These are phyloP conservation scores for Muntiacus muntjak DNA, from an alignment of 2,113 vertebrate species.

Conservation along the genomic window DNA sequence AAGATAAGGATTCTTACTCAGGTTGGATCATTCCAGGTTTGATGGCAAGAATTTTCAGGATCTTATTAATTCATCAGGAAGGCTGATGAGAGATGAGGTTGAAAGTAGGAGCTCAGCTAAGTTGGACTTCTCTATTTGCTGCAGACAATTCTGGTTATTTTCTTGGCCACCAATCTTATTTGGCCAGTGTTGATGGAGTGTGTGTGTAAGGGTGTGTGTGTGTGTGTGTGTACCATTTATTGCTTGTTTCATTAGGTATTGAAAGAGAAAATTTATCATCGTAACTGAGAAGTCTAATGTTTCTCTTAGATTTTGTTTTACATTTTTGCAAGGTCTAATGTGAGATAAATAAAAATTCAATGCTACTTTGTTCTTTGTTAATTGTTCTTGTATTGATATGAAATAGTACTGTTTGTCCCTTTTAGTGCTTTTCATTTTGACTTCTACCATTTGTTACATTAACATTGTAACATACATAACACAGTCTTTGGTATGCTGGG, in stretches of 20 bases:
- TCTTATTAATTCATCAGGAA: neutral
- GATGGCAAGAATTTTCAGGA: neutral
- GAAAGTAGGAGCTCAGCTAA: neutral
- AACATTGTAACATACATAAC: neutral
- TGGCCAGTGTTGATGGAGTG: neutral
- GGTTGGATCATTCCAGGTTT: neutral
- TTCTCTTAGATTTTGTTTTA: neutral
- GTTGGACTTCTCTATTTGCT: neutral
- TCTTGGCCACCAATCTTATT: neutral
- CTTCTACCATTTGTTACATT: neutral
- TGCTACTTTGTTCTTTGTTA: neutral
- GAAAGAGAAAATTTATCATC: neutral
- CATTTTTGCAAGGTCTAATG: neutral
- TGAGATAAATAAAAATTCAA: neutral
- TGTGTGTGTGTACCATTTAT: neutral
- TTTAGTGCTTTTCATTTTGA: neutral
- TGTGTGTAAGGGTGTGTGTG: neutral
- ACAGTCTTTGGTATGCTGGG: neutral
- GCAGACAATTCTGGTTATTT: neutral
- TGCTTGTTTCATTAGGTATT: neutral
- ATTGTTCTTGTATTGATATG: constrained; percentile 6
- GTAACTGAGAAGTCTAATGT: neutral
- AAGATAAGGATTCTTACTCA: neutral
- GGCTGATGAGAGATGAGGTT: neutral
- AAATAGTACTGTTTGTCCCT: neutral